phyloP scores from a whole-genome alignment of 2,797 vertebrate species.

The Rhadinocentrus ornatus region DNA sequence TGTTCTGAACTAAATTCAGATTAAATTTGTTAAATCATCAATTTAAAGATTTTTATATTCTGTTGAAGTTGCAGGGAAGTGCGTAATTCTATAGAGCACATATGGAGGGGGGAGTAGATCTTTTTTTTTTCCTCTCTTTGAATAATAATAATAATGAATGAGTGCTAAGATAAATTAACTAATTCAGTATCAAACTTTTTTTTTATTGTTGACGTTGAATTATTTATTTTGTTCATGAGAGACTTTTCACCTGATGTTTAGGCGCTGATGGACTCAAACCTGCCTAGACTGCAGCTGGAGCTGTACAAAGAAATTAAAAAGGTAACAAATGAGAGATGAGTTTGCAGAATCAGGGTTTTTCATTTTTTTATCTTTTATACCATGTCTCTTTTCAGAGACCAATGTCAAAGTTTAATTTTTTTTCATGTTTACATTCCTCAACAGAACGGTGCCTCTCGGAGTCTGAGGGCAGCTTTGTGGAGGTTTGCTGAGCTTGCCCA shows the following conservation, averaged over 20 bases:
- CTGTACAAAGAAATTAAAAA: constrained; percentile 99
- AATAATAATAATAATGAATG: no score
- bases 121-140: no score
- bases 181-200: no score
- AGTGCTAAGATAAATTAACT: no score
- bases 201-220: constrained; percentile 1
- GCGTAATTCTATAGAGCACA: no score
- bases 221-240: not conserved
- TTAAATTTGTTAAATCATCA: no score
- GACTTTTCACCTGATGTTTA: constrained; percentile 55
- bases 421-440: constrained; percentile 19
- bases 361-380: not conserved
- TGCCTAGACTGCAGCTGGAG: constrained; percentile 95
- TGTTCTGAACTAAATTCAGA: no score
- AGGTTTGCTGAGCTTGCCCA: constrained; percentile 97
- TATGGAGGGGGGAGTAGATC: no score
- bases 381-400: not conserved
- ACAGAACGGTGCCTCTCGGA: constrained; percentile 95
- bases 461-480: constrained; percentile 96
- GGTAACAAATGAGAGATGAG: constrained; percentile 72
- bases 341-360: not conserved
- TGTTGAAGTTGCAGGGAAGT: no score
- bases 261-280: constrained; percentile 97
- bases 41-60: no score
- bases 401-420: not conserved